Percentiles rank a stretch among this genome's conserved stretches.
Conservation (phyloP, 2,113 vertebrate species). For the Prochilodus magdalenae region DNA sequence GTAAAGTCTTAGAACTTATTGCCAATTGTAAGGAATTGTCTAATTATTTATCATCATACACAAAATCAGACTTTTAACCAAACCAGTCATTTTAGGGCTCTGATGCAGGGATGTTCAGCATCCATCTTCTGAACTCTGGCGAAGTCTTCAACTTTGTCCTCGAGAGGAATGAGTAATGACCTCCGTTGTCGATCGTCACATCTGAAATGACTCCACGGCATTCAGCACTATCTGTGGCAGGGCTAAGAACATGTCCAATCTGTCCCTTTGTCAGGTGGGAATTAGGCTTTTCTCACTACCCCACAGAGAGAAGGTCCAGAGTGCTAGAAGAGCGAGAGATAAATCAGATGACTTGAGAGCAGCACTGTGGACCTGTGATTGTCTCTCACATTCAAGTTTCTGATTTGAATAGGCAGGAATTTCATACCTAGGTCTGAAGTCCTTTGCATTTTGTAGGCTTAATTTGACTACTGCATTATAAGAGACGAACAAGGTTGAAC, state of each 20-base stretch:
- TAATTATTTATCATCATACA: no score
- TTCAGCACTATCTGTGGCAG: conserved; percentile 47
- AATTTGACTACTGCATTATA: background rate
- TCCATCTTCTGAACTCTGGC: conserved; percentile 30
- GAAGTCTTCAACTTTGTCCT: conserved; percentile 47
- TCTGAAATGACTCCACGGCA: conserved; percentile 46
- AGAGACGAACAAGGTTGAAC: background rate
- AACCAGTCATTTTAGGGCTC: background rate
- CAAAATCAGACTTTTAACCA: no score
- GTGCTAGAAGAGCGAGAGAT: conserved; percentile 42
- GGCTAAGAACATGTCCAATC: conserved; percentile 63
- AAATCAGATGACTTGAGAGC: conserved; percentile 37
- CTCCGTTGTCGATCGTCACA: conserved; percentile 44
- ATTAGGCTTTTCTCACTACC: conserved; percentile 73
- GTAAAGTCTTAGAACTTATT: no score
- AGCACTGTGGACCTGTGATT: conserved; percentile 43
- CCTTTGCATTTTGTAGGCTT: background rate
- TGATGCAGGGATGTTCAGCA: background rate
- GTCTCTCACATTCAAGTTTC: conserved; percentile 31
- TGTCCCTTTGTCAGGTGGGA: conserved; percentile 74
- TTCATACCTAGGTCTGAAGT: conserved; percentile 15
- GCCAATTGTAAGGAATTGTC: no score
- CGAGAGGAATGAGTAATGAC: conserved; percentile 52
- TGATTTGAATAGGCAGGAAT: conserved; percentile 27
- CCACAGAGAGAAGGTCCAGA: conserved; percentile 28